Evolutionary conservation across 2,113 vertebrate genomes (phyloP), one percentile per base, ranked within the genome.

Genomic region (Aplodontia rufa): DNA sequence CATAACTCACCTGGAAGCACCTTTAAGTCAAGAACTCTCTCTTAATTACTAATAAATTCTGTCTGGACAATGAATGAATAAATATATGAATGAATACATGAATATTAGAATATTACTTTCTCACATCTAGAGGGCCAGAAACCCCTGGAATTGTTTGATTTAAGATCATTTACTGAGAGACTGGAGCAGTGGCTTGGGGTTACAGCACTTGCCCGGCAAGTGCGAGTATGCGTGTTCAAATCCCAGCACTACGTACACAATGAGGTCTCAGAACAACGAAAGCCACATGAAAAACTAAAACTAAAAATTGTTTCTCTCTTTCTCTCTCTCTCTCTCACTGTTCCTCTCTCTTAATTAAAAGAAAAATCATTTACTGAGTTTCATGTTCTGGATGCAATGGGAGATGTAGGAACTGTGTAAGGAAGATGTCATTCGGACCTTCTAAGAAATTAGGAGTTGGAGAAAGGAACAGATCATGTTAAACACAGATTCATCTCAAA

Each of bases 381-480:
- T 91, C 42, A 13, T 47, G 30, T 40, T 76, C 85, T 82, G 42
- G 49, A 35, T 49, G 64, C 26, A 51, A 53, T 20, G 19, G 53
- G 16, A 93, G 37, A 72, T n/a, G 42, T 32, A 85, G 82, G 42
- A 74, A 76, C 22, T 68, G 6, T 75, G 7, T 87, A 79, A 84
- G 66, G 47, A 80, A 92, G 49, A 64, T 83, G 7, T 80, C 83
- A 96, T 80, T 86, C 37, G 35, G 97, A 55, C 24, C 19, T 93
- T 93, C 82, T 55, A 81, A 93, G 92, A 86, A 79, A 91, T 92
- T 64, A 87, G 91, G 66, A 72, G n/a, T 69, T 82, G 32, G 55
- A 32, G 68, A 47, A 90, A 94, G 89, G 47, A 81, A 35, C 40
- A 93, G 74, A 58, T 69, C 32, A 19, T 35, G 83, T 91, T 93